Evolutionary conservation across 1,140 invertebrate species (phyloP).

Genomic region (Adelges cooleyi): DNA sequence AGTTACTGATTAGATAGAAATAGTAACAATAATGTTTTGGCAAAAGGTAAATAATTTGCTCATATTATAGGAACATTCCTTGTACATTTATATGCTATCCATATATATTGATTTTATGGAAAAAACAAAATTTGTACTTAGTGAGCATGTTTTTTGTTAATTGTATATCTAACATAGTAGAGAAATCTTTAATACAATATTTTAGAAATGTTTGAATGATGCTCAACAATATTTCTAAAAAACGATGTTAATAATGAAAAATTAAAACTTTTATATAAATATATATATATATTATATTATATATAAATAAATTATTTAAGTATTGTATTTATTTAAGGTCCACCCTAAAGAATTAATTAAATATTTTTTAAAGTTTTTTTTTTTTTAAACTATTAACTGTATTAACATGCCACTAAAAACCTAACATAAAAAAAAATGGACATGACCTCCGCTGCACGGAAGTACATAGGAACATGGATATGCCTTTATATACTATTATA

Average conservation of each 20-base stretch:
- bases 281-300: no score
- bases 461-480: no score
- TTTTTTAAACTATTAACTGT: no score
- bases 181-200: neutral
- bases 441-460: no score
- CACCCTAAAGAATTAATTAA: no score
- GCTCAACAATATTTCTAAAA: conserved; percentile 7
- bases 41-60: conserved; percentile 21
- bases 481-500: no score
- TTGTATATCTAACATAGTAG: no score
- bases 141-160: neutral
- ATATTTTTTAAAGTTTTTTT: no score
- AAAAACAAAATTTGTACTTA: conserved; percentile 9
- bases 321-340: no score
- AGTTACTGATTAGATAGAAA: neutral
- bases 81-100: conserved; percentile 4
- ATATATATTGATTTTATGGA: neutral
- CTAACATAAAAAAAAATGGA: no score
- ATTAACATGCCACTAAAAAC: no score
- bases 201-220: neutral
- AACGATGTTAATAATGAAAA: conserved; percentile 5
- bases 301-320: no score
- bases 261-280: neutral
- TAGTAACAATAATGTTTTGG: conserved; percentile 4
- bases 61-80: conserved; percentile 23